A percentile compares a stretch with the other conserved stretches of the same genome.
Evolutionary conservation across 2,113 vertebrate species (phyloP).

Genomic region (Marcusenius ussheri): DNA sequence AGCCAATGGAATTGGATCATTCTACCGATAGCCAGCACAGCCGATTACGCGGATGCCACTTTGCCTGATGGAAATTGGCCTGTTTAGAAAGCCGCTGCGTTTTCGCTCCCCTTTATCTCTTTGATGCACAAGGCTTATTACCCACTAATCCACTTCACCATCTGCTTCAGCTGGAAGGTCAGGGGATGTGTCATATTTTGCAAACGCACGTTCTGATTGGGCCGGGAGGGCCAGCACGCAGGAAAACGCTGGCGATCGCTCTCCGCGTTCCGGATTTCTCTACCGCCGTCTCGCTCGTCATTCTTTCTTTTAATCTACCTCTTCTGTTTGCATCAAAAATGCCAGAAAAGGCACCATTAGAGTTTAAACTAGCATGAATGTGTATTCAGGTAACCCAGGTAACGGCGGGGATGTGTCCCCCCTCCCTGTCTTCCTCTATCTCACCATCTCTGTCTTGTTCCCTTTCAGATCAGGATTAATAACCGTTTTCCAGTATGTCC

Average conservation of each 20-base stretch:
- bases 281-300: not conserved
- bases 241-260: not conserved
- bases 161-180: constrained; percentile 45
- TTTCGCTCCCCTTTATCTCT: constrained; percentile 19
- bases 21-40: constrained; percentile 36
- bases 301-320: not conserved
- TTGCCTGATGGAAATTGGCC: constrained; percentile 32
- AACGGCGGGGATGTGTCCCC: not conserved
- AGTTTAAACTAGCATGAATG: not conserved
- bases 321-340: not conserved
- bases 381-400: not conserved
- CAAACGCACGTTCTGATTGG: constrained; percentile 32
- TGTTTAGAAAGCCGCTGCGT: constrained; percentile 31
- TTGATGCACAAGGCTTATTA: constrained; percentile 27
- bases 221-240: not conserved
- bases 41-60: constrained; percentile 47
- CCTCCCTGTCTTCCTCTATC: not conserved
- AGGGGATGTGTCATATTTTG: constrained; percentile 44
- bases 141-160: constrained; percentile 48
- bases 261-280: not conserved
- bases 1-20: constrained; percentile 40
- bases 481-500: not conserved
- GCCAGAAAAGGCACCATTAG: not conserved
- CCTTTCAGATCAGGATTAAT: not conserved
- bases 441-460: not conserved